A percentile compares a stretch with the other conserved stretches of the same genome.
Evolutionary conservation across 2,797 vertebrate genomes (phyloP).

Genomic region (Betta splendens): DNA sequence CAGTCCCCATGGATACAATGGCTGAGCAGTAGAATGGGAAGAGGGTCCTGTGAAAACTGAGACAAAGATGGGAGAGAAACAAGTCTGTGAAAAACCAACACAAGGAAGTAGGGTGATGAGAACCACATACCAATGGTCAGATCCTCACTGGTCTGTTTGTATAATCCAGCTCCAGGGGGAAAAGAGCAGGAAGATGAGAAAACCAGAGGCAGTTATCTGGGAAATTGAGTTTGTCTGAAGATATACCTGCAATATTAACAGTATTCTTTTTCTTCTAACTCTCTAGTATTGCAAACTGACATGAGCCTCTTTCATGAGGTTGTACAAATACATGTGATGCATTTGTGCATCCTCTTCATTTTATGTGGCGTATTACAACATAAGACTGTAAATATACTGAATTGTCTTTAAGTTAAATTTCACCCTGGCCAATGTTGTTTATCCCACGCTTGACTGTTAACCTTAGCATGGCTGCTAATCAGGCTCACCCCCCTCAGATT

Average conservation of each 20-base stretch:
- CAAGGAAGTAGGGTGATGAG: constrained; percentile 45
- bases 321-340: too few species aligned
- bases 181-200: constrained; percentile 1
- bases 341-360: too few species aligned
- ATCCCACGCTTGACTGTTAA: constrained; percentile 32
- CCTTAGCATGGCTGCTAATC: constrained; percentile 18
- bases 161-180: constrained; percentile 15
- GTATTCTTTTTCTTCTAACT: too few species aligned
- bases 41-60: constrained; percentile 48
- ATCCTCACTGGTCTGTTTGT: constrained; percentile 33
- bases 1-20: constrained; percentile 44
- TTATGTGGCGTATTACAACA: too few species aligned
- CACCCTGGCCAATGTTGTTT: too few species aligned
- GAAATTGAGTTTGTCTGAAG: too few species aligned
- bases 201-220: constrained; percentile 4
- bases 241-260: too few species aligned
- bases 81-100: constrained; percentile 37
- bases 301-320: too few species aligned
- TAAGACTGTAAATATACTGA: too few species aligned
- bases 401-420: too few species aligned
- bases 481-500: constrained; percentile 37
- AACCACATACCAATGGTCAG: constrained; percentile 30
- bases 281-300: too few species aligned
- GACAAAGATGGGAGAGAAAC: constrained; percentile 54
- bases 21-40: constrained; percentile 49